Base-by-base conservation (phyloP, 2,888 invertebrate genomes). In the Hemaris fuciformis region DNA sequence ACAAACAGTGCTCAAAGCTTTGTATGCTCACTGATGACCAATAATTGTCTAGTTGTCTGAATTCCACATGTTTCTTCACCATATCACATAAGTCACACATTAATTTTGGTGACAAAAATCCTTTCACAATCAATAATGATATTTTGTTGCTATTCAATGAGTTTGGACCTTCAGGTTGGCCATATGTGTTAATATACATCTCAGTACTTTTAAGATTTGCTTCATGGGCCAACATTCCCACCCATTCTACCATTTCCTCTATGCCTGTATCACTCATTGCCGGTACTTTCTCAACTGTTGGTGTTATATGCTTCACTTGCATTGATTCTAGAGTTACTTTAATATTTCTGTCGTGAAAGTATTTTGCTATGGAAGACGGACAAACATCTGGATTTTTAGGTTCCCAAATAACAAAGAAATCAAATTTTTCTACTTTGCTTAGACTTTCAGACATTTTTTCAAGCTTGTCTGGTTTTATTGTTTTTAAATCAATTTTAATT, bases 321-420 rank as follows among this genome's bases (percentile, higher is more conserved):
- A 86, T 62, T 4, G 76, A 68, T 57, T 81, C 74, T 1, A 81
- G 66, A 1, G 80, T 65, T 1, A 90, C 83, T 58, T 61, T 67
- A 10, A 86, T 66, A 53, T 80, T 69, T 69, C 72, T 80, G 13
- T 88, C 85, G 70, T 73, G 70, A 60, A 92, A 90, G 70, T 90
- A 91, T 67, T 88, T 91, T 8, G 91, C 92, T 64, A 92, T 73
- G 1, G 91, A 88, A 2, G 91, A 92, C 15, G 91, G 91, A 60
- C 91, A 91, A 1, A 91, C 68, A 57, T 81, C 71, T 57, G 84
- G 83, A 53, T 77, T 67, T 56, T 74, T 70, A 1, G 92, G 88
- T 60, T 86, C 84, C 92, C 92, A 92, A 20, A 66, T 66, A 42
- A 92, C 57, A 53, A 76, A 66, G 57, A 89, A 87, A 66, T 90